phyloP scores from a whole-genome alignment of 2,888 invertebrate species.

The Mantis religiosa region DNA sequence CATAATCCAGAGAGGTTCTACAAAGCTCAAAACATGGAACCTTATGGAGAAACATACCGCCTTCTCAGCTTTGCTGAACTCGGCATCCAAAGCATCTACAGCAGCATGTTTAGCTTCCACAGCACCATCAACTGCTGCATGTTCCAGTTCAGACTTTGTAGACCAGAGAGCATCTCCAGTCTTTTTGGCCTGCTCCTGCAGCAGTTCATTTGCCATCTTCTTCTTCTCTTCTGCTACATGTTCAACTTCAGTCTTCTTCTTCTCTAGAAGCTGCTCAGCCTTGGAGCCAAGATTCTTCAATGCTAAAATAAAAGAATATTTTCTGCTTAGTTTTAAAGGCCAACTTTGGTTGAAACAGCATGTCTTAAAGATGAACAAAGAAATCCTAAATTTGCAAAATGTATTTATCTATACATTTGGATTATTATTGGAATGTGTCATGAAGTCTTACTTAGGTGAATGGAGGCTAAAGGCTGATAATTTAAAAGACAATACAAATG shows the following conservation, averaged over 20 bases:
- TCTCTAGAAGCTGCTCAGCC: conserved; percentile 65
- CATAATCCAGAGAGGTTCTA: too few relatives aligned
- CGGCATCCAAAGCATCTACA: conserved; percentile 53
- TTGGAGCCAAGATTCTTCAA: conserved; percentile 68
- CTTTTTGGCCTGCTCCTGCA: conserved; percentile 51
- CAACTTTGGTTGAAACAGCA: too few relatives aligned
- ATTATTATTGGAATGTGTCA: too few relatives aligned
- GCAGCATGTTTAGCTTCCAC: conserved; percentile 50
- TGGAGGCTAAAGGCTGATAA: too few relatives aligned
- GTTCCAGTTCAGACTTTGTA: conserved; percentile 52
- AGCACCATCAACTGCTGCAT: conserved; percentile 47
- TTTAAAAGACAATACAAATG: too few relatives aligned
- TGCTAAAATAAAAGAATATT: conserved; percentile 44
- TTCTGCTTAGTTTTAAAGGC: not conserved
- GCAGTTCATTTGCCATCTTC: conserved; percentile 31
- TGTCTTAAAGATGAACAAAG: too few relatives aligned
- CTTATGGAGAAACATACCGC: not conserved
- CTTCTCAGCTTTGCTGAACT: conserved; percentile 44
- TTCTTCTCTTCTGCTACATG: conserved; percentile 49
- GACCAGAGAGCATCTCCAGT: conserved; percentile 57
- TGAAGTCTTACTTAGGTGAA: too few relatives aligned
- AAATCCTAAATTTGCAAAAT: too few relatives aligned
- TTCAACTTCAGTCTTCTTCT: conserved; percentile 67
- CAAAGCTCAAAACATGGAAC: too few relatives aligned
- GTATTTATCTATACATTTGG: too few relatives aligned